Evolutionary conservation across 2,113 vertebrate species (phyloP), one percentile per base, ranked within the genome.

Genomic region (Platichthys flesus): DNA sequence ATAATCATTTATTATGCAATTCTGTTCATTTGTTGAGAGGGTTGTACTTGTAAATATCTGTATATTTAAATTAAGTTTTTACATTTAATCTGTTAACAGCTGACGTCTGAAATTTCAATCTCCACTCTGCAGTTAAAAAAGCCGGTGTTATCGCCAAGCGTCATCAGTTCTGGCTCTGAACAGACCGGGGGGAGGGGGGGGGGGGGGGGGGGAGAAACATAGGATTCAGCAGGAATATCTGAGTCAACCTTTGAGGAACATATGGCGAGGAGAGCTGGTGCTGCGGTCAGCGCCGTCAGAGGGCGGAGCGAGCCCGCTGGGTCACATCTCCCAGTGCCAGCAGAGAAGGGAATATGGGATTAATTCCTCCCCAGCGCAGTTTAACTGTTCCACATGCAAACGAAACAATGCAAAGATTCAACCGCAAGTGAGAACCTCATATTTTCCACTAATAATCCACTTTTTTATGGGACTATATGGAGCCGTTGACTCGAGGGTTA

Each of bases 191-290:
- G 40, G 40, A 3, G 24, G 24, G 24, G 24, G 24, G 24, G 24
- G 3, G 0, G 40, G 40, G 12, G 24, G 24, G 24, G 24, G 24
- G 24, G 24, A 12, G 37, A 40, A 40, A 42, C 40, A 10, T 13
- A 3, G 12, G 40, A 51, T 15, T 51, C 47, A 16, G 47, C 47
- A 51, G 47, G 47, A 56, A 57, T 45, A 66, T 5, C 10, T 10
- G 76, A 64, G 24, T 70, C 68, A 73, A 70, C 67, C 76, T 40
- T 72, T 49, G 35, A 31, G 57, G 24, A 71, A 21, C 52, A 71
- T 0, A 69, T 40, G 57, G 56, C 9, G 16, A 16, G 45, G 28
- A 67, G 59, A 61, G 47, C 72, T 75, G 63, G 65, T 45, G 60
- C 42, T 5, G 40, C 37, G 56, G 8, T 21, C 14, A 47, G 5